These are phyloP conservation scores for Diabrotica undecimpunctata DNA, from an alignment of 1,140 invertebrate genomes.

Conservation along the genomic window DNA sequence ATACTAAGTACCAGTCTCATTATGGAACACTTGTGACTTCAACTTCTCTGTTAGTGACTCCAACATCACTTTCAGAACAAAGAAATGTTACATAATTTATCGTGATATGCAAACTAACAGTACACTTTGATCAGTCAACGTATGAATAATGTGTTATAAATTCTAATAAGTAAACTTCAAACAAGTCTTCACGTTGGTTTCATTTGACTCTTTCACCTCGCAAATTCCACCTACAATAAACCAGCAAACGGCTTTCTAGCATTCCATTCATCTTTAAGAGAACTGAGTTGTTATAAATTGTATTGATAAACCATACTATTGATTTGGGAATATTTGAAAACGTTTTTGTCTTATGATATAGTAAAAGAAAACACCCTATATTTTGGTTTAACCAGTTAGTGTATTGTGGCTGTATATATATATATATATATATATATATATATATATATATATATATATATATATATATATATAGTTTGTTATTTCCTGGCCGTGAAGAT, in stretches of 20 bases:
- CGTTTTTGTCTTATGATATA: no score
- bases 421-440: no score
- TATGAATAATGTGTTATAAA: slow-evolving; percentile 18
- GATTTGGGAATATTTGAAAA: no score
- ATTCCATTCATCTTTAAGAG: slow-evolving; percentile 28
- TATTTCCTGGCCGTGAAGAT: no score
- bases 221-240: slow-evolving; percentile 30
- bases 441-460: no score
- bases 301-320: no score
- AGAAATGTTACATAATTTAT: slow-evolving; percentile 12
- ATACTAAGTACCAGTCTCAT: not conserved
- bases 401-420: no score
- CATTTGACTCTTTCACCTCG: slow-evolving; percentile 29
- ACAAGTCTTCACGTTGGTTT: slow-evolving; percentile 27
- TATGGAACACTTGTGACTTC: not conserved
- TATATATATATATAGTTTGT: no score
- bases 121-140: slow-evolving; percentile 18
- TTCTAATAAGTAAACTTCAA: slow-evolving; percentile 23
- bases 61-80: not conserved
- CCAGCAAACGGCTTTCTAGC: slow-evolving; percentile 29
- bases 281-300: slow-evolving; percentile 15
- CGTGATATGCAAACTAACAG: slow-evolving; percentile 15
- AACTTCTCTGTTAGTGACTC: not conserved
- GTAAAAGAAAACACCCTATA: no score
- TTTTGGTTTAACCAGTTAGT: no score